phyloP scores from a whole-genome alignment of 2,113 vertebrate genomes.

The Axis porcinus region DNA sequence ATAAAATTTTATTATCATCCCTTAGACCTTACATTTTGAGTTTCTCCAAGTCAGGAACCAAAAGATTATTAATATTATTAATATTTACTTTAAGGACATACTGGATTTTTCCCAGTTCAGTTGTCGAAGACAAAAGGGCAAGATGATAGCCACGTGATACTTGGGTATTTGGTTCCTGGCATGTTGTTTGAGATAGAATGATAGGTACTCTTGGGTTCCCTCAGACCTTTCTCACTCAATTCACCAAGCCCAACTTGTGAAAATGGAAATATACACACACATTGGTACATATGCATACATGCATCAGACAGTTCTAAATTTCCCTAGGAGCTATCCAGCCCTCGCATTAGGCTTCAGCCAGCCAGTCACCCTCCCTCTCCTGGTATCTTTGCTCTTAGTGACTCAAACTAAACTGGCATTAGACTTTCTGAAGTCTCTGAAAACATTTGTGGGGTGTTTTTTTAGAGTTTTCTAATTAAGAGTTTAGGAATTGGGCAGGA shows the following conservation, averaged over 20 bases:
- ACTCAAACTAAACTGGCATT: conserved; percentile 30
- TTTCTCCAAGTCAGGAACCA: neutral
- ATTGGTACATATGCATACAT: rapidly evolving
- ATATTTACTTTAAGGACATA: neutral
- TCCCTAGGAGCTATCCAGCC: neutral
- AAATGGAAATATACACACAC: neutral
- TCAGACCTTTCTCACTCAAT: neutral
- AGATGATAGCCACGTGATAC: neutral
- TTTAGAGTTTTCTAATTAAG: conserved; percentile 63
- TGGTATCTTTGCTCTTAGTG: neutral
- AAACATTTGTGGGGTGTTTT: conserved; percentile 47
- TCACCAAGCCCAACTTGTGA: neutral
- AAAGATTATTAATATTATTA: neutral
- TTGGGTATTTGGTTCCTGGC: neutral
- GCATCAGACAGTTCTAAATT: neutral
- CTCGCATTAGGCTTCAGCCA: neutral
- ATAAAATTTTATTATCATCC: neutral
- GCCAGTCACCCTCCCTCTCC: neutral
- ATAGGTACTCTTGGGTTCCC: neutral
- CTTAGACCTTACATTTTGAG: neutral
- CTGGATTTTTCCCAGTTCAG: neutral
- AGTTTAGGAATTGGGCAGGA: conserved; percentile 65
- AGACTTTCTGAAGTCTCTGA: conserved; percentile 34
- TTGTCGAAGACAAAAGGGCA: neutral
- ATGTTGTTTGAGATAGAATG: neutral